These are phyloP conservation scores for Bambusicola thoracicus DNA, from an alignment of 2,113 vertebrate species.

Conservation along the genomic window DNA sequence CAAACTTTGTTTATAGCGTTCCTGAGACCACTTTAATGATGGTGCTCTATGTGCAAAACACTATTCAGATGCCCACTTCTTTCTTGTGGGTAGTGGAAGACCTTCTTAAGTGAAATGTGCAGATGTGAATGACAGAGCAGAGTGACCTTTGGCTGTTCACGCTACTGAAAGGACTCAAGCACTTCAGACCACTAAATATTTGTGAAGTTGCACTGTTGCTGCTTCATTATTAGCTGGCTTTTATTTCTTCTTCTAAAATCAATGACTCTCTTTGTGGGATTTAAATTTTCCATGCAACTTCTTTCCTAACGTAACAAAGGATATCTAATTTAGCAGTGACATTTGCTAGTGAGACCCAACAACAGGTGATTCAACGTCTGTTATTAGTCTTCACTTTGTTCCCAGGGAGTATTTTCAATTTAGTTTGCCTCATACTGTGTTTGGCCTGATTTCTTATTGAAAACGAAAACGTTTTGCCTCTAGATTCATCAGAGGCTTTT, in stretches of 20 bases:
- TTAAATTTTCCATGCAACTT: constrained; percentile 43
- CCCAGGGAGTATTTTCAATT: constrained; percentile 5
- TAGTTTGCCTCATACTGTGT: neutral
- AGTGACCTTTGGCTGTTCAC: neutral
- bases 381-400: constrained; percentile 42
- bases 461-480: constrained; percentile 43
- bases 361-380: constrained; percentile 34
- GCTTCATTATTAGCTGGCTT: constrained; percentile 50
- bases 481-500: constrained; percentile 45
- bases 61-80: neutral
- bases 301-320: constrained; percentile 48
- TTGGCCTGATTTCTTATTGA: constrained; percentile 46
- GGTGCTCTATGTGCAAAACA: neutral
- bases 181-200: constrained; percentile 5
- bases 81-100: neutral
- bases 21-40: neutral
- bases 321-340: constrained; percentile 50
- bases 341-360: constrained; percentile 37
- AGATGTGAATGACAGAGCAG: constrained; percentile 1
- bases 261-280: constrained; percentile 38
- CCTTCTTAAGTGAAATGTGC: neutral
- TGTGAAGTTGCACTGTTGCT: constrained; percentile 25
- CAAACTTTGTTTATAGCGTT: neutral
- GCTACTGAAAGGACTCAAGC: neutral
- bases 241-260: constrained; percentile 51